Percentiles rank a stretch among this genome's conserved stretches.
phyloP scores from a whole-genome alignment of 2,888 invertebrate genomes.

The Anarsia innoxiella region DNA sequence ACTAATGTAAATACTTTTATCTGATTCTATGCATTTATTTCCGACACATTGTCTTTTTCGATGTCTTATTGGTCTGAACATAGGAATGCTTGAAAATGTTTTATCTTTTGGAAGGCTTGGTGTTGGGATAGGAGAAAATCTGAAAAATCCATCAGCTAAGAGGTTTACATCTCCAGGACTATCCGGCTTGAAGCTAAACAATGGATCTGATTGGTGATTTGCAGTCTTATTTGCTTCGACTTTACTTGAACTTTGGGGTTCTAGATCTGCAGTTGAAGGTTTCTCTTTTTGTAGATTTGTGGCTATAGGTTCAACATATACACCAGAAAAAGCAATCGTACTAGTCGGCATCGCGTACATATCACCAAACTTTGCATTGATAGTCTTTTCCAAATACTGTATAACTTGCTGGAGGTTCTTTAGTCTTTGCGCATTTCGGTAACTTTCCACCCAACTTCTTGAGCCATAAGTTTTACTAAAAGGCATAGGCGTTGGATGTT shows the following conservation, averaged over 20 bases:
- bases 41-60: conserved; percentile 35
- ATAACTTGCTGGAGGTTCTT: conserved; percentile 62
- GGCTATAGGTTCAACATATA: conserved; percentile 47
- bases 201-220: conserved; percentile 74
- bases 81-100: conserved; percentile 28
- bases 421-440: conserved; percentile 58
- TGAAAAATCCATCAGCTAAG: conserved; percentile 71
- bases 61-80: conserved; percentile 41
- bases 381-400: conserved; percentile 60
- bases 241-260: conserved; percentile 32
- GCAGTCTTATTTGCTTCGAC: conserved; percentile 30
- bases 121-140: conserved; percentile 43
- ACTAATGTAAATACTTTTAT: conserved; percentile 12
- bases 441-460: conserved; percentile 59
- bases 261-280: conserved; percentile 21
- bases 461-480: conserved; percentile 54
- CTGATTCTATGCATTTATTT: conserved; percentile 29
- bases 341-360: conserved; percentile 38
- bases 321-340: conserved; percentile 54
- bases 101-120: conserved; percentile 25
- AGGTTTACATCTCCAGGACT: conserved; percentile 84
- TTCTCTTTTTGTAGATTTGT: conserved; percentile 24
- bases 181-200: conserved; percentile 82
- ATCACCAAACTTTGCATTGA: conserved; percentile 63
- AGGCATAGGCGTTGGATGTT: conserved; percentile 53